A percentile compares a stretch with the other conserved stretches of the same genome.
Evolutionary conservation across 2,888 invertebrate genomes (phyloP).

Genomic region (Leptopterna dolabrata): DNA sequence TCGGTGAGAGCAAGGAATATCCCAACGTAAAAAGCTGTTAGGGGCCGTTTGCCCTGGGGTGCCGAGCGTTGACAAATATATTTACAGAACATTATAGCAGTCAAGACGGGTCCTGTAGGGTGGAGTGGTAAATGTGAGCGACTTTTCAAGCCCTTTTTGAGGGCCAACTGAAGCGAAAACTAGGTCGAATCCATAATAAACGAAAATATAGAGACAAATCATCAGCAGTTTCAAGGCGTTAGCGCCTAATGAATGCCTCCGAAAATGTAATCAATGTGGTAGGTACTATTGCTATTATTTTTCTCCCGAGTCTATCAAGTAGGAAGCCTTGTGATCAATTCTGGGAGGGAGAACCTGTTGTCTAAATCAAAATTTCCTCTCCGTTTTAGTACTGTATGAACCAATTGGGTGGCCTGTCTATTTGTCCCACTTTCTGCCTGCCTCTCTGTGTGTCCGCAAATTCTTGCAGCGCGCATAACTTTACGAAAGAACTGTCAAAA

Average conservation of each 20-base stretch:
- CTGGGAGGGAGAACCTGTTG: no score
- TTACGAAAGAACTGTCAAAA: no score
- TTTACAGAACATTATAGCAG: constrained; percentile 13
- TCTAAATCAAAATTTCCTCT: no score
- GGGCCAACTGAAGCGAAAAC: not conserved
- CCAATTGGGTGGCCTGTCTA: no score
- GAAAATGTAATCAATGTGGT: no score
- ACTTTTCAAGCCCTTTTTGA: constrained; percentile 2
- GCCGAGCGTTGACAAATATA: not conserved
- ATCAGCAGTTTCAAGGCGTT: not conserved
- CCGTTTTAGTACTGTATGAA: no score
- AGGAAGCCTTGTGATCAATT: no score
- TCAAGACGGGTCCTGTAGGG: constrained; percentile 7
- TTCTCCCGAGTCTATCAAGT: no score
- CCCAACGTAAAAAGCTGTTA: not conserved
- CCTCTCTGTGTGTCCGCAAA: no score
- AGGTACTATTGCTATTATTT: no score
- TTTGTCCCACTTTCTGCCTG: no score
- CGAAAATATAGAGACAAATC: not conserved
- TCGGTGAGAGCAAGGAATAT: not conserved
- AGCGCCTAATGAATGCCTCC: not conserved
- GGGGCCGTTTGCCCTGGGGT: not conserved
- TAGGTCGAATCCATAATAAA: not conserved
- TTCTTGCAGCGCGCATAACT: no score
- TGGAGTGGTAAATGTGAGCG: not conserved